Base-by-base conservation (phyloP, 2,888 invertebrate species). In the Blastobasis lacticolella region DNA sequence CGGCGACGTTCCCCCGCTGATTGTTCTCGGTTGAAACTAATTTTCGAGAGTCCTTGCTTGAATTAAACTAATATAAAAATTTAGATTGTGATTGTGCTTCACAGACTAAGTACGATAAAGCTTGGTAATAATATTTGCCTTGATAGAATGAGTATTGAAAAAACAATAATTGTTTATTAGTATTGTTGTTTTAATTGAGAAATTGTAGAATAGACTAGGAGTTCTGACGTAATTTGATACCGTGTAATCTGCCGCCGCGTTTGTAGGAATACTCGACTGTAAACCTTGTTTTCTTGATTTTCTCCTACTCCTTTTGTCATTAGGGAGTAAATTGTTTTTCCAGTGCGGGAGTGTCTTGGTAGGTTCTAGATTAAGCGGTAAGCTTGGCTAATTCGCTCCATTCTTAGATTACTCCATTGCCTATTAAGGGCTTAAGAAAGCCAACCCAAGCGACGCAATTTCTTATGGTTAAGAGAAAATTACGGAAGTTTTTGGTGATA, bases 271-370 rank as follows among this genome's bases (percentile, higher is more conserved):
- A 2, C 23, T 23, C 23, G 23, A 23, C 42, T 42, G 8, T 42
- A n/a, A 10, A 10, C 65, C 67, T 59, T 69, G 67, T 72, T 77
- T 73, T 66, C 67, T 60, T 45, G 47, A 55, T 58, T 61, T 57
- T 56, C 57, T 46, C 59, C 52, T 59, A 68, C 72, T 73, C 75
- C 69, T 66, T 73, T 76, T 74, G 77, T 79, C 73, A 75, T 79
- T 80, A 77, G 68, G 64, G 67, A 68, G 71, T 68, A 77, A 82
- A 81, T 81, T 78, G 76, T 78, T 80, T 78, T 78, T 75, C 75
- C 71, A 67, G 66, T 61, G 60, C 66, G 61, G 58, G 67, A 71
- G 67, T 62, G 70, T 70, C 71, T 75, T 69, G 65, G 65, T 71
- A 55, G 63, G 66, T 69, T 73, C 76, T 76, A 75, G 75, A 80